These are phyloP conservation scores for rat (Rattus norvegicus) DNA, from an alignment of 2,113 vertebrate species.

Conservation along the genomic window GRCr8 NC_086019.1:24511001-24511500, in stretches of 20 bases:
- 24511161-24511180: neutral
- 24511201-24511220: neutral
- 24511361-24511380: neutral
- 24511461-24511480: neutral
- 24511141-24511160: neutral
- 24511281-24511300: neutral
- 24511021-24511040: neutral
- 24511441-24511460: no score
- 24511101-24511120: neutral
- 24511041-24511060: neutral
- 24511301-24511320: neutral
- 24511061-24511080: neutral
- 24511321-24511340: neutral
- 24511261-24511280: neutral
- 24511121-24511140: neutral
- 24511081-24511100: neutral
- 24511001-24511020: neutral
- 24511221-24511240: conserved; percentile 5
- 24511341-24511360: neutral
- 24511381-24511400: neutral
- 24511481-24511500: neutral
- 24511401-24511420: no score
- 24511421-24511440: no score
- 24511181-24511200: neutral
- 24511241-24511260: neutral